Evolutionary conservation across 2,113 vertebrate genomes (phyloP).

Genomic region (Dolichotis patagonum): DNA sequence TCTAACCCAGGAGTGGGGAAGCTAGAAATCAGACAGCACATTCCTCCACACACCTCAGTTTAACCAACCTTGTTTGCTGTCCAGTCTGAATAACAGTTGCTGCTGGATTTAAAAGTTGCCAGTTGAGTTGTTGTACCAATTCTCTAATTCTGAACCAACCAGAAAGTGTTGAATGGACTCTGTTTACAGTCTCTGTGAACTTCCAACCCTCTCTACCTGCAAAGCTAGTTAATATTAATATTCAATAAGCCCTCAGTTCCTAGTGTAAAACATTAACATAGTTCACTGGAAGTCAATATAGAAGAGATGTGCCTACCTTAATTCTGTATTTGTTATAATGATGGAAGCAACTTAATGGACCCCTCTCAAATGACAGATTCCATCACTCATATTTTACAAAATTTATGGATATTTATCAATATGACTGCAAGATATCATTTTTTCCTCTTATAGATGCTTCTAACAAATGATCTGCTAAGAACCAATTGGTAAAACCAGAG

Average conservation of each 20-base stretch:
- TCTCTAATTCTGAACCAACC: background rate
- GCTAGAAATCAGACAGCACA: background rate
- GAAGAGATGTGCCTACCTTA: background rate
- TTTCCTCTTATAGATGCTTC: background rate
- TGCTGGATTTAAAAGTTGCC: background rate
- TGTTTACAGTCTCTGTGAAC: background rate
- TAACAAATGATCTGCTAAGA: background rate
- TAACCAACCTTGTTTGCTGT: background rate
- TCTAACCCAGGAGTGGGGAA: background rate
- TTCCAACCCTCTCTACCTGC: background rate
- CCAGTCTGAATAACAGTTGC: background rate
- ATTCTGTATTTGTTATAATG: background rate
- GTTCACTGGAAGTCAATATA: background rate
- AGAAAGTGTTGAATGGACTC: background rate
- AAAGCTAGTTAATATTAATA: background rate
- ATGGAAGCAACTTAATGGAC: background rate
- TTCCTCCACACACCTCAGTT: background rate
- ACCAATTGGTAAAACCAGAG: background rate
- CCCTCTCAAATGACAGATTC: background rate
- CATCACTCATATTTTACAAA: background rate
- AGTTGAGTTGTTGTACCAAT: background rate
- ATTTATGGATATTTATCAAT: background rate
- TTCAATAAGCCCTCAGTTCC: background rate
- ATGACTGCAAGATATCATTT: background rate
- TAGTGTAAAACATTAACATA: background rate